Conservation (phyloP, 2,888 invertebrate genomes). For the Nomada fucata region DNA sequence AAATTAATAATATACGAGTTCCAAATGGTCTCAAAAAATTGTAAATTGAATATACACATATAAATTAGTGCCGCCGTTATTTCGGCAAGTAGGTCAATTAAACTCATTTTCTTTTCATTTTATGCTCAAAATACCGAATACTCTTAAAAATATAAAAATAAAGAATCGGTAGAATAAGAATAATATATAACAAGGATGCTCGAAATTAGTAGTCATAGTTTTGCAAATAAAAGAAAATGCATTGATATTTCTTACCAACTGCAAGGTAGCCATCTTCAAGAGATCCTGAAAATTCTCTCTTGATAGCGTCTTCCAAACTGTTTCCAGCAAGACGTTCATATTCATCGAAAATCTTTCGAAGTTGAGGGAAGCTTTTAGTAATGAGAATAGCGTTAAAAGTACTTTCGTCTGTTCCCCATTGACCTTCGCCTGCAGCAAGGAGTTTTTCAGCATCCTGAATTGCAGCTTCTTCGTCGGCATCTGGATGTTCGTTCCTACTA, state of each 20-base stretch:
- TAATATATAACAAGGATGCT: not conserved
- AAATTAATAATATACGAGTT: no score
- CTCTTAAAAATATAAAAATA: no score
- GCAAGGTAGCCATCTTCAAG: conserved; percentile 91
- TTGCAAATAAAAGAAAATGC: not conserved
- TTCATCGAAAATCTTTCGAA: conserved; percentile 88
- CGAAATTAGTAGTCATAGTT: not conserved
- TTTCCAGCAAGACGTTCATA: conserved; percentile 92
- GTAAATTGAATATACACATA: no score
- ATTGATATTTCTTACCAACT: conserved; percentile 85
- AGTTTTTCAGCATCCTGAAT: conserved; percentile 92
- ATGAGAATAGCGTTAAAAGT: conserved; percentile 94
- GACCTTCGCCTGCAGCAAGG: conserved; percentile 89
- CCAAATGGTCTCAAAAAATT: no score
- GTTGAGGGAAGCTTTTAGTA: conserved; percentile 90
- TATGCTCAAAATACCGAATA: no score
- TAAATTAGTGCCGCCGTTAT: no score
- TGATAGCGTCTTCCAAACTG: conserved; percentile 92
- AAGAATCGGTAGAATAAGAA: no score
- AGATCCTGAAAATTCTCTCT: conserved; percentile 93
- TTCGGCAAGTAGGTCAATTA: no score
- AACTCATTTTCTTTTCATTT: no score
- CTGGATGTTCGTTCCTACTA: conserved; percentile 91
- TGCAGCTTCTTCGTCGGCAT: conserved; percentile 89
- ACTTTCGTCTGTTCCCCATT: conserved; percentile 94